A percentile compares a stretch with the other conserved stretches of the same genome.
These are phyloP conservation scores for Sycobia sp. DNA, from an alignment of 1,140 invertebrate genomes.

Conservation along the genomic window DNA sequence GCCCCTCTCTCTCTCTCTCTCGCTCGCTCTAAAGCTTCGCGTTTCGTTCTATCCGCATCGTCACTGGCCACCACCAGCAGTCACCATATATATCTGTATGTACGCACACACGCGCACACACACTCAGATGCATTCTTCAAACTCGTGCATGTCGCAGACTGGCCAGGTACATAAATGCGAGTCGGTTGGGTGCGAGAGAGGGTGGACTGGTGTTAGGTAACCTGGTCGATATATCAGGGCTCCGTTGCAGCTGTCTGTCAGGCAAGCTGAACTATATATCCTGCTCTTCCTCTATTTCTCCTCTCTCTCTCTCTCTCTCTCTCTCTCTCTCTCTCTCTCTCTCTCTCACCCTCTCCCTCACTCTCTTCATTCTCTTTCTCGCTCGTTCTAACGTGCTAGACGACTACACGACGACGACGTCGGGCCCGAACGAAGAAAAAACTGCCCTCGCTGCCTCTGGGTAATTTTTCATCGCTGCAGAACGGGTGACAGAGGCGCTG, in stretches of 20 bases:
- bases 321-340: constrained; percentile 10
- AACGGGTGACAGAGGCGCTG: constrained; percentile 50
- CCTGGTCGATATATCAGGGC: constrained; percentile 60
- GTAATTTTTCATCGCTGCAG: constrained; percentile 60
- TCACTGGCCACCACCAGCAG: background rate
- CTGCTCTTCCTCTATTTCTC: constrained; percentile 41
- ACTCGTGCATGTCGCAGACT: background rate
- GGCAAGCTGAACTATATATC: constrained; percentile 36
- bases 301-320: constrained; percentile 34
- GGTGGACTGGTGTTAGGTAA: constrained; percentile 32
- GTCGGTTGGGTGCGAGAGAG: constrained; percentile 5
- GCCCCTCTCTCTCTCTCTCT: no score
- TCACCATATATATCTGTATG: background rate
- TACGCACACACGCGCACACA: background rate
- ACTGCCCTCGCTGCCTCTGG: constrained; percentile 51
- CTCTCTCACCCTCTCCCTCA: no score
- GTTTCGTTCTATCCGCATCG: background rate
- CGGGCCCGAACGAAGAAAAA: constrained; percentile 44
- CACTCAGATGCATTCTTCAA: no score
- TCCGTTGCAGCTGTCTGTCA: constrained; percentile 60
- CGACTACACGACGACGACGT: constrained; percentile 31
- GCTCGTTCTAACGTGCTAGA: constrained; percentile 25
- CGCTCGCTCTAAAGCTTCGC: no score
- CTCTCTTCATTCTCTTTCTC: background rate
- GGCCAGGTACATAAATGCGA: constrained; percentile 28